Base-by-base conservation (phyloP, 2,113 vertebrate species). In the Oryzias melastigma region DNA sequence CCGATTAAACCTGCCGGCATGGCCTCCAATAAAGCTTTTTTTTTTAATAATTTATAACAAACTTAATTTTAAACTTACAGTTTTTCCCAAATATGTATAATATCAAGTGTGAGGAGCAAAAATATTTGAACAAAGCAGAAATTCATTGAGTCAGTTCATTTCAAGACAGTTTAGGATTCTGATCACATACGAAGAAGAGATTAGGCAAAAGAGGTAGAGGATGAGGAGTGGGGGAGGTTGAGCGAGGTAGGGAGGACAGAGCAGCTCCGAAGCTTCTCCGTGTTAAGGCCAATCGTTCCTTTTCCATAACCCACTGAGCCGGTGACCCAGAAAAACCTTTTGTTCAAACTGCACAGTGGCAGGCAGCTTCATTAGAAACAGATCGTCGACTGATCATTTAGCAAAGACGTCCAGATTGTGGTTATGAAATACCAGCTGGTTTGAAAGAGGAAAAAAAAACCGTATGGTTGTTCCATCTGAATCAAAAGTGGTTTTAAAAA, bases 241-340 rank as follows among this genome's bases (percentile, higher is more conserved):
- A 81, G 64, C 52, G 85, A 85, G 83, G 87, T 89, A 89, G 82
- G 60, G 68, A 77, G 61, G 35, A 65, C 54, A 63, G 75, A 78
- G 76, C 68, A 65, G 78, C 80, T 13, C 16, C 27, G 18, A 63
- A 19, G 74, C 71, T 44, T 65, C 67, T 84, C 78, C 60, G 71
- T 14, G 58, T 80, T 80, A 87, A 85, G 84, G 87, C 80, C 66
- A 2, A 12, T 71, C 78, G 75, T 64, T 73, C 73, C 75, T 77
- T 65, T 75, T 61, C 16, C 7, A 17, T 52, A 78, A 73, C 35
- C 44, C 35, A 22, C 24, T 13, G 3, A 40, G 29, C 24, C 48
- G 50, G 42, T 19, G 14, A 72, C 45, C 43, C 17, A 47, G 12
- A 52, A 25, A 19, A 53, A 20, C 19, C 0, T 58, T 56, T 43